A percentile compares a stretch with the other conserved stretches of the same genome.
These are phyloP conservation scores for Torymus tubicola DNA, from an alignment of 2,888 invertebrate species.

Conservation along the genomic window DNA sequence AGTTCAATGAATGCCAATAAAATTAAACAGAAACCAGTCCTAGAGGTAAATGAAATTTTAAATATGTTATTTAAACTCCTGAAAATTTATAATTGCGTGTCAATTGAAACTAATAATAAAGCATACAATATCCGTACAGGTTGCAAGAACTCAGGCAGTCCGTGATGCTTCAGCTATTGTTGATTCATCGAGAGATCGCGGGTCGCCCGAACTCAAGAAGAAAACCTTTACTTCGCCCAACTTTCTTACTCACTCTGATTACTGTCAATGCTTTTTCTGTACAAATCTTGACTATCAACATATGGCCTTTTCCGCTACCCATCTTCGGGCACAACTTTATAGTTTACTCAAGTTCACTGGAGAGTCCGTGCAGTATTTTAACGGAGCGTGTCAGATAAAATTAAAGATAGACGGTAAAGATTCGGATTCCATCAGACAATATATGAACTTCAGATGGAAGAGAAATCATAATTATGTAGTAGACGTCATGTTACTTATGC, in stretches of 20 bases:
- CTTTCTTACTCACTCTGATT: slow-evolving; percentile 65
- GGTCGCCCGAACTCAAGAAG: slow-evolving; percentile 68
- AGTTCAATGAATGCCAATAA: slow-evolving; percentile 57
- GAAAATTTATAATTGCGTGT: no score
- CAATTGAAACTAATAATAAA: no score
- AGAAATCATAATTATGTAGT: slow-evolving; percentile 61
- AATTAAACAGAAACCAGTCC: slow-evolving; percentile 46
- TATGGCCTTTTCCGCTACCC: slow-evolving; percentile 66
- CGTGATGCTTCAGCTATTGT: slow-evolving; percentile 9
- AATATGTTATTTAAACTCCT: neutral
- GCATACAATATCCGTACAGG: no score
- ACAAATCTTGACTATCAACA: slow-evolving; percentile 67
- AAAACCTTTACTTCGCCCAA: slow-evolving; percentile 65
- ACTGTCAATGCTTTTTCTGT: slow-evolving; percentile 70
- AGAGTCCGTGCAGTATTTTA: slow-evolving; percentile 67
- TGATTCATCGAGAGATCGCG: slow-evolving; percentile 59
- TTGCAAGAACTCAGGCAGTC: neutral
- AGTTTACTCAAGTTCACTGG: slow-evolving; percentile 62
- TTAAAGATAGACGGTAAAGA: slow-evolving; percentile 58
- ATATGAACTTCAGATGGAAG: slow-evolving; percentile 45
- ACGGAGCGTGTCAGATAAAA: slow-evolving; percentile 68
- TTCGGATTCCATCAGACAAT: slow-evolving; percentile 18
- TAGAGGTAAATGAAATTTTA: slow-evolving; percentile 3
- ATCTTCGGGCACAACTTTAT: slow-evolving; percentile 70
- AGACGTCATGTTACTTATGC: slow-evolving; percentile 66